phyloP scores from a whole-genome alignment of 2,888 invertebrate genomes.

The Caenorhabditis imperialis region DNA sequence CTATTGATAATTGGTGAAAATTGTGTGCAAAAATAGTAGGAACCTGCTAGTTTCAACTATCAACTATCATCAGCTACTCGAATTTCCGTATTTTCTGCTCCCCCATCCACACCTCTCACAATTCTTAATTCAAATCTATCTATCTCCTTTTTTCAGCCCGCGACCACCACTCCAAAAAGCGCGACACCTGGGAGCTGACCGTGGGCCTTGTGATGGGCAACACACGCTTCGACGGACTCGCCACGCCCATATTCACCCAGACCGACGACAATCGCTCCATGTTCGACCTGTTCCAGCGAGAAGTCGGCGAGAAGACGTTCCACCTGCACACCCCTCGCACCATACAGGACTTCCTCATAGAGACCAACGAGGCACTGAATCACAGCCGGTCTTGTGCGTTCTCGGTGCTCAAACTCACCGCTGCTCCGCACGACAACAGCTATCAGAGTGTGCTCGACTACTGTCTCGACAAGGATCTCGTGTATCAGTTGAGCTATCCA shows the following conservation, averaged over 20 bases:
- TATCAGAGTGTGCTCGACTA: constrained; percentile 27
- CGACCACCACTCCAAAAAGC: too few species aligned
- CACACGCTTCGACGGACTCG: constrained; percentile 20
- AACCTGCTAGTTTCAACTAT: too few species aligned
- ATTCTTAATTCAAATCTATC: too few species aligned
- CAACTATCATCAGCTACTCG: too few species aligned
- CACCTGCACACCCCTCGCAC: constrained; percentile 26
- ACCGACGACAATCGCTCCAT: constrained; percentile 17
- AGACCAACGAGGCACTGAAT: constrained; percentile 39
- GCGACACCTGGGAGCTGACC: constrained; percentile 20
- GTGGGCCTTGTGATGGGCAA: constrained; percentile 29
- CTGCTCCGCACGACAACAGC: not conserved
- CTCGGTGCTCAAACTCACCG: constrained; percentile 26
- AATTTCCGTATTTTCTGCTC: too few species aligned
- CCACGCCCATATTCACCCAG: constrained; percentile 28
- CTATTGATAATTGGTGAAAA: too few species aligned
- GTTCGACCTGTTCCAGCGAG: constrained; percentile 11
- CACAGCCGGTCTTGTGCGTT: constrained; percentile 23
- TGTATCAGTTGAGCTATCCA: constrained; percentile 21
- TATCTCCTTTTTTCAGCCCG: too few species aligned
- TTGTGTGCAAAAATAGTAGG: too few species aligned
- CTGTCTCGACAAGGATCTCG: constrained; percentile 24
- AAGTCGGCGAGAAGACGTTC: constrained; percentile 18
- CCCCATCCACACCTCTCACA: too few species aligned
- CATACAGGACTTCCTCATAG: constrained; percentile 28